A percentile compares a stretch with the other conserved stretches of the same genome.
phyloP scores from a whole-genome alignment of 1,140 invertebrate genomes.

The Drosophila teissieri region DNA sequence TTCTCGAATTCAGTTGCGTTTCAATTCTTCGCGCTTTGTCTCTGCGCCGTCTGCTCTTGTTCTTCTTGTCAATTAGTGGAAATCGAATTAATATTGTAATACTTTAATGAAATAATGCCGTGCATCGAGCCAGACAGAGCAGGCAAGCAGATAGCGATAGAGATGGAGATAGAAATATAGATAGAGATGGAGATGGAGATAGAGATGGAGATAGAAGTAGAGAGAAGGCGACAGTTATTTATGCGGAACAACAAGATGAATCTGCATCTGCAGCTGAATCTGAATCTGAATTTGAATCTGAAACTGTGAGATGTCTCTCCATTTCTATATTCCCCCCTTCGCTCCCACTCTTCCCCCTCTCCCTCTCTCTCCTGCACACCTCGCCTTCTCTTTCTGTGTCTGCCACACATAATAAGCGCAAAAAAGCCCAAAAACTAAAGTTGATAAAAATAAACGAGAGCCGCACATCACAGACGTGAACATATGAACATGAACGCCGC shows the following conservation, averaged over 20 bases:
- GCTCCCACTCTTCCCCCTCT: neutral
- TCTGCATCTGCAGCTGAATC: constrained; percentile 54
- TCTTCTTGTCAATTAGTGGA: constrained; percentile 72
- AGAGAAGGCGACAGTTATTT: constrained; percentile 71
- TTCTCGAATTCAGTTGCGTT: too few species aligned
- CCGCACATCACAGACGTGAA: constrained; percentile 23
- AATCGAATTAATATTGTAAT: constrained; percentile 83
- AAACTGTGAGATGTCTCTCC: constrained; percentile 40
- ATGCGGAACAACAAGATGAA: constrained; percentile 77
- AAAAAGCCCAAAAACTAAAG: constrained; percentile 66
- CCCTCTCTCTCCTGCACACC: neutral
- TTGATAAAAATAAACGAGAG: constrained; percentile 75
- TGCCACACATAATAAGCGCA: constrained; percentile 24
- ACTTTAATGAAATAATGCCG: constrained; percentile 79
- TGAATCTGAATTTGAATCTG: constrained; percentile 54
- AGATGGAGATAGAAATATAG: too few species aligned
- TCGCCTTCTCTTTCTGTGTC: neutral
- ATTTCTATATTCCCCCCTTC: neutral
- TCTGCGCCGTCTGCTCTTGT: constrained; percentile 15
- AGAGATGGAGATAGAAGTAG: neutral
- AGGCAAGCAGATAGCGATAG: neutral
- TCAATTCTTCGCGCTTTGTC: neutral
- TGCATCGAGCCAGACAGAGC: constrained; percentile 43
- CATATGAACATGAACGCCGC: too few species aligned
- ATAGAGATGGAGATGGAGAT: too few species aligned